Evolutionary conservation across 2,888 invertebrate species (phyloP).

Genomic region (Drosophila maculinotata): DNA sequence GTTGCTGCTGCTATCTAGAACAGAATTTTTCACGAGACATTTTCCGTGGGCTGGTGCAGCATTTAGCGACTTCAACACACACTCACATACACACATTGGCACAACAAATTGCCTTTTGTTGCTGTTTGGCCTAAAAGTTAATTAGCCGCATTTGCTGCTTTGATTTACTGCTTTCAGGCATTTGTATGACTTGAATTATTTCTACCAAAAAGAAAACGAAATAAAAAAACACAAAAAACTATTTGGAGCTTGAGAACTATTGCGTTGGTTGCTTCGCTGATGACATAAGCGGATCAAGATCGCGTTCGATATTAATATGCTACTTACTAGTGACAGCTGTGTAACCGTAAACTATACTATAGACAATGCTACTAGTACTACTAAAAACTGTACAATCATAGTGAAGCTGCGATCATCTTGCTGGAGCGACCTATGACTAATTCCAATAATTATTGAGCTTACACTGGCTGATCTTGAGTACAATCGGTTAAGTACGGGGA

Average conservation of each 20-base stretch:
- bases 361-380: too few species aligned
- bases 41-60: constrained; percentile 69
- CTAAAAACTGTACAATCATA: too few species aligned
- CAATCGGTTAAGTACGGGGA: constrained; percentile 10
- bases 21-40: constrained; percentile 78
- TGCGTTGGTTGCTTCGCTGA: constrained; percentile 49
- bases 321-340: constrained; percentile 25
- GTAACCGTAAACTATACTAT: constrained; percentile 11
- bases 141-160: constrained; percentile 77
- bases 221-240: constrained; percentile 31
- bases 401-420: too few species aligned
- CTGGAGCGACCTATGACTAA: constrained; percentile 25
- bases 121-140: constrained; percentile 73
- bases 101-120: constrained; percentile 76
- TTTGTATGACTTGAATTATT: constrained; percentile 59
- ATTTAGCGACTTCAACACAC: constrained; percentile 52
- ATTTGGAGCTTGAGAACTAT: constrained; percentile 63
- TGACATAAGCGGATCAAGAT: constrained; percentile 56
- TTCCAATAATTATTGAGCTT: not conserved
- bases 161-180: constrained; percentile 71
- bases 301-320: constrained; percentile 46
- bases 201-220: constrained; percentile 32
- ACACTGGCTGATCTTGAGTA: constrained; percentile 42
- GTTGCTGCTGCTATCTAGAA: constrained; percentile 67
- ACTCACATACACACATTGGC: constrained; percentile 13